Base-by-base conservation (phyloP, 2,113 vertebrate genomes). In the Vanacampus margaritifer region DNA sequence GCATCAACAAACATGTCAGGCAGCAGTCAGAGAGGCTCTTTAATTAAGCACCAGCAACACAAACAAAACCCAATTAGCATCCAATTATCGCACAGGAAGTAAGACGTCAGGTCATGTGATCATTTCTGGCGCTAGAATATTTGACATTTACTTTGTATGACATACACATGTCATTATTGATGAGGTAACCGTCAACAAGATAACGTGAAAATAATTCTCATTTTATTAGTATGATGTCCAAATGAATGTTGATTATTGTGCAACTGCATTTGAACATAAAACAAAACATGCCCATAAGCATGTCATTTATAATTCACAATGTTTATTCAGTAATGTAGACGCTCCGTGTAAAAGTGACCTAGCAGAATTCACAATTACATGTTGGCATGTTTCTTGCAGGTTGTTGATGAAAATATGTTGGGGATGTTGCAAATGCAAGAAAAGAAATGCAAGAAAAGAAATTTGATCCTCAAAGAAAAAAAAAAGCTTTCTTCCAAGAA, bases 61-160 rank as follows among this genome's bases (percentile, higher is more conserved):
- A 78, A 82, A 83, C 72, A 59, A 41, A 78, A 65, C 60, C 50
- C 74, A 79, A 86, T 88, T 83, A 86, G 2, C 77, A 84, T 85
- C 67, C 80, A 65, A 75, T 84, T 76, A 80, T 53, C 5, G 11
- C 46, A 21, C 77, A 57, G 64, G 54, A 73, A 79, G 64, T 74
- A 59, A 84, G 75, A 76, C 74, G 76, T 83, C 80, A 73, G 46
- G 67, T 54, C 58, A 70, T 56, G 57, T 41, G 62, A 75, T 69
- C 36, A 51, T 65, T 64, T 71, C 59, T 75, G 68, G 68, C 0
- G 17, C 46, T 8, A n/a, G 10, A n/a, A n/a, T n/a, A n/a, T n/a
- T n/a, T n/a, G n/a, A n/a, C n/a, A n/a, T n/a, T n/a, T n/a, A 21
- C 11, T 51, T 23, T 12, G 1, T 48, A 6, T 17, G 21, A 6